Conservation (phyloP, 2,888 invertebrate genomes). For the Biston stratarius region DNA sequence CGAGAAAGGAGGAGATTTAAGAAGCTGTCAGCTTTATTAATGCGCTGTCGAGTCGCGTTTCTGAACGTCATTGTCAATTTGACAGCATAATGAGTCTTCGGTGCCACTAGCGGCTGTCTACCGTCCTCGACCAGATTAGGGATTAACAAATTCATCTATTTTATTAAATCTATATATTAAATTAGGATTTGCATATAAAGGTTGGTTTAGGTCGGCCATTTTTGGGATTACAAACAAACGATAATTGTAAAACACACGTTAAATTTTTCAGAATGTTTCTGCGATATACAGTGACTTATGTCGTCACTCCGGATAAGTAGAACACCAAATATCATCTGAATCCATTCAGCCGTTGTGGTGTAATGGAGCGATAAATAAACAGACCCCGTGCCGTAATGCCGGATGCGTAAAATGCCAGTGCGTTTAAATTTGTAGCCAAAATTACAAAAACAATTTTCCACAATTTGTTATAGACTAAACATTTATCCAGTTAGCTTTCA, state of each 20-base stretch:
- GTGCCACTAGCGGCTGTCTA: not conserved
- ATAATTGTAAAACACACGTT: not conserved
- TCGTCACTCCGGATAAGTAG: conserved; percentile 6
- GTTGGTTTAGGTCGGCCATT: not conserved
- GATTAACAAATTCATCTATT: not conserved
- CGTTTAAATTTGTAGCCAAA: not conserved
- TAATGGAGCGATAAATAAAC: not conserved
- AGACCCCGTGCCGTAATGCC: not conserved
- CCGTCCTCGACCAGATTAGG: conserved; percentile 4
- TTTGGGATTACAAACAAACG: not conserved
- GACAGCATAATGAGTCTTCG: conserved; percentile 15
- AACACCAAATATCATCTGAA: conserved; percentile 13
- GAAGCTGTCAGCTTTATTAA: conserved; percentile 22
- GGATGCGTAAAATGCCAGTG: not conserved
- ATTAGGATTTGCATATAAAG: not conserved
- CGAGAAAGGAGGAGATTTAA: conserved; percentile 14
- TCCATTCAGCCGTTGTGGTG: conserved; percentile 2
- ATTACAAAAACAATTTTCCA: not conserved
- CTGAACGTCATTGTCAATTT: conserved; percentile 24
- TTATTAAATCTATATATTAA: no score
- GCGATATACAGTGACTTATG: not conserved
- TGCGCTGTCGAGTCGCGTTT: conserved; percentile 16
- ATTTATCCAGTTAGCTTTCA: no score
- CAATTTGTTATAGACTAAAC: not conserved
- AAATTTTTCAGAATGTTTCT: not conserved